Evolutionary conservation across 2,797 vertebrate species (phyloP), one percentile per base, ranked within the genome.

Genomic region (Nannoperca obscura): DNA sequence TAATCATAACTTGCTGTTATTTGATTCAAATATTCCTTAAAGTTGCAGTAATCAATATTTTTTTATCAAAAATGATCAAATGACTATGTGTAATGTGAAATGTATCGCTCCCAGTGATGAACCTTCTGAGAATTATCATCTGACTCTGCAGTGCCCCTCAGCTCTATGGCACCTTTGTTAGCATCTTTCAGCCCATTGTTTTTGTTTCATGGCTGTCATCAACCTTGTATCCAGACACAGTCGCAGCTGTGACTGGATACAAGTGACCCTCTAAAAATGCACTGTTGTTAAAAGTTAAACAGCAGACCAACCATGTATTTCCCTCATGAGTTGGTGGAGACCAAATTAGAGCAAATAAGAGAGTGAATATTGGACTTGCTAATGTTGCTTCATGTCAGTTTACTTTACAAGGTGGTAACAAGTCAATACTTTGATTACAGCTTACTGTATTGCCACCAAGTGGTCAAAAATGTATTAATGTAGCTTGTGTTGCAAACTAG

Each of bases 301-400:
- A 27, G 2, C 24, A 27, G 24, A 27, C 24, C 24, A 27, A 27
- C 24, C 24, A 27, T 27, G 24, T 27, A 27, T 27, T 22, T 54
- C 15, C 3, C 7, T 42, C 8, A 10, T 15, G 30, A 46, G 20
- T 5, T 22, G 10, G 19, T 42, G 30, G 44, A 69, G 58, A 38
- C 30, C 5, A 55, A 69, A 69, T 61, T 17, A 17, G 22, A 57
- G 64, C 40, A 32, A 55, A 62, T 49, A 57, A 5, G 12, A 58
- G 38, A 19, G 32, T 53, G 10, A 36, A 6, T 32, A 36, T 47
- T 47, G 46, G 63, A 71, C 24, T 22, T 34, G 34, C 32, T 34
- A 5, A 5, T 55, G n/a, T 65, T 32, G 54, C 20, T 42, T 58
- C 20, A 34, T 34, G n/a, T 49, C 1, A 5, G 14, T 22, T 30